Evolutionary conservation across 30 jellyfish, hydroid and myxozoan species (phyloP).

Genomic region (Aurelia aurita complex sp. Pacific): DNA sequence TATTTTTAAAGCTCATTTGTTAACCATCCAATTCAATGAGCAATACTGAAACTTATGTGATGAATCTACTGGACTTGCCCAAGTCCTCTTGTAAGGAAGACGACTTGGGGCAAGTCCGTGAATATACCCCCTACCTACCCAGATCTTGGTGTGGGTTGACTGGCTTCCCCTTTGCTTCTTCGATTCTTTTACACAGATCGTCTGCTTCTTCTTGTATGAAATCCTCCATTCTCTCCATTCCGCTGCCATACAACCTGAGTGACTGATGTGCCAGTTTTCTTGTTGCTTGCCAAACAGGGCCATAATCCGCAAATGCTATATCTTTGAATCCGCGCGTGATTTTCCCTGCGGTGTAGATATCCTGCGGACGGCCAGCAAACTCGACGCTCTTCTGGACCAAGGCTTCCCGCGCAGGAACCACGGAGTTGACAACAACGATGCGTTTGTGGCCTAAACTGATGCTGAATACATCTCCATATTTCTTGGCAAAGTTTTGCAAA

Average conservation of each 20-base stretch:
- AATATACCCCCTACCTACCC: conserved; percentile 22
- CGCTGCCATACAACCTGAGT: conserved; percentile 57
- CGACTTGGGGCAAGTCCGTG: too few relatives aligned
- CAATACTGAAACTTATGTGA: too few relatives aligned
- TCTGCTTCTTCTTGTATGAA: conserved; percentile 44
- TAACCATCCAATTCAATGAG: too few relatives aligned
- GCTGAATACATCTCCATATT: conserved; percentile 80
- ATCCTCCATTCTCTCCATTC: conserved; percentile 59
- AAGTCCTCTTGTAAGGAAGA: too few relatives aligned
- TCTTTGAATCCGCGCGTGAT: conserved; percentile 61
- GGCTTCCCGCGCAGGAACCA: conserved; percentile 74
- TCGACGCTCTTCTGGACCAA: conserved; percentile 58
- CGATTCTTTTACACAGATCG: conserved; percentile 36
- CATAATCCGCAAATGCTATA: conserved; percentile 64
- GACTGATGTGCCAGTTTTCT: conserved; percentile 63
- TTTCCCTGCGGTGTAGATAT: conserved; percentile 41
- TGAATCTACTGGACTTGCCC: too few relatives aligned
- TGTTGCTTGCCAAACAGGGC: conserved; percentile 48
- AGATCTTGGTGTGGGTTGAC: conserved; percentile 43
- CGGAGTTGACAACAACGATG: conserved; percentile 72
- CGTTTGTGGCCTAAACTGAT: conserved; percentile 73
- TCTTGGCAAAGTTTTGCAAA: conserved; percentile 37
- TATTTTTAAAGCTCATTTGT: too few relatives aligned
- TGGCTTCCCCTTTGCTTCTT: conserved; percentile 18
- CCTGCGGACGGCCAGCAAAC: conserved; percentile 77